Conservation (phyloP, 2,888 invertebrate species). For the Ichneumoninae sp. region DNA sequence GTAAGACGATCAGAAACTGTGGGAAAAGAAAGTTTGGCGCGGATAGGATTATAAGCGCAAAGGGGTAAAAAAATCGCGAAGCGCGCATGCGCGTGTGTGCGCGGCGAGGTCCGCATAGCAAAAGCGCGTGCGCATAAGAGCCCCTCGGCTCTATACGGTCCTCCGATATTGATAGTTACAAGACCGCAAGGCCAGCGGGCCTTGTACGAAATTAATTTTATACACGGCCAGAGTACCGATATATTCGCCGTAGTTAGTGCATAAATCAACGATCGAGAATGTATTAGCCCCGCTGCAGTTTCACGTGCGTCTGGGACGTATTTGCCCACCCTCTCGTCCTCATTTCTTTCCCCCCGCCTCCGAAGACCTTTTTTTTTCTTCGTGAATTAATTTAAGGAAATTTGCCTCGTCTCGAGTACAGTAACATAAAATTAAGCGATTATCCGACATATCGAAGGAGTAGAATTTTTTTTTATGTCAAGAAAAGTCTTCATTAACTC, state of each 20-base stretch:
- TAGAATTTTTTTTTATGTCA: too few relatives aligned
- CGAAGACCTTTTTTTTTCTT: neutral
- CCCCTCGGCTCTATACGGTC: conserved; percentile 53
- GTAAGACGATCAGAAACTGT: conserved; percentile 35
- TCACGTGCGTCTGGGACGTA: conserved; percentile 21
- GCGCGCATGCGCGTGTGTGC: neutral
- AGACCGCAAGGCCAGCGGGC: conserved; percentile 78
- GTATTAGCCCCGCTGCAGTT: conserved; percentile 74
- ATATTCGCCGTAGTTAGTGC: conserved; percentile 79
- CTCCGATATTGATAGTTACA: conserved; percentile 82
- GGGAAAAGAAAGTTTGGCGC: conserved; percentile 59
- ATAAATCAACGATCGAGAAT: conserved; percentile 83
- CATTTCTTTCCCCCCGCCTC: neutral
- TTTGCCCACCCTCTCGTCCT: conserved; percentile 41
- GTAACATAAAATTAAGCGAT: too few relatives aligned
- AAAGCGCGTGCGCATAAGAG: conserved; percentile 44
- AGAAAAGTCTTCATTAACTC: too few relatives aligned
- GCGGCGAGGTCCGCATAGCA: conserved; percentile 40
- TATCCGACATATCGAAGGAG: too few relatives aligned
- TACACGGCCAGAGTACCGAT: conserved; percentile 80
- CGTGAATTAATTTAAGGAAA: too few relatives aligned
- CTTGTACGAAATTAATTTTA: conserved; percentile 82
- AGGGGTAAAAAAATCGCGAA: conserved; percentile 31
- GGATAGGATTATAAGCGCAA: conserved; percentile 33
- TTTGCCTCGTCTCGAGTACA: too few relatives aligned